Conservation (phyloP, 2,888 invertebrate species). For the Pachliopta kotzebuea region DNA sequence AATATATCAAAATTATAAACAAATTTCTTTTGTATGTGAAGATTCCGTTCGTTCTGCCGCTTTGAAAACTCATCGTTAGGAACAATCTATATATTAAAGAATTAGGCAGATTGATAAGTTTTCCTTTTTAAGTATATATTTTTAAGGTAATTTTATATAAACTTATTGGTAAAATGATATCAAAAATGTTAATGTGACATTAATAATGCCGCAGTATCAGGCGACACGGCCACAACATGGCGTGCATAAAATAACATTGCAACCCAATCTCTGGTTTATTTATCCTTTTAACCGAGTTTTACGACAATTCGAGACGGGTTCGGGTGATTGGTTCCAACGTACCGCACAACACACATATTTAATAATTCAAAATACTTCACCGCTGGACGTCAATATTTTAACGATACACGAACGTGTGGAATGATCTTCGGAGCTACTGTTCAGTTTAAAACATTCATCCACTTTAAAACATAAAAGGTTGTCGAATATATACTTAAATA, state of each 20-base stretch:
- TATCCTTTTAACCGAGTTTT: constrained; percentile 12
- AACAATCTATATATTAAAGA: not conserved
- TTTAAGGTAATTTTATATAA: not conserved
- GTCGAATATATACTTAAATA: not conserved
- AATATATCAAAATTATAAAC: too few relatives aligned
- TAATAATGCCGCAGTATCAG: not conserved
- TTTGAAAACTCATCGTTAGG: not conserved
- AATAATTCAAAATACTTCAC: constrained; percentile 15
- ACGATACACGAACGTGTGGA: not conserved
- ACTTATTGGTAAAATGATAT: not conserved
- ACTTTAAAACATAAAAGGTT: not conserved
- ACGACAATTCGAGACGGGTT: constrained; percentile 15
- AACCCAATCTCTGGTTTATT: constrained; percentile 11
- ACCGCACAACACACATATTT: constrained; percentile 9
- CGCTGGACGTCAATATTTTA: not conserved
- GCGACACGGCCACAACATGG: not conserved
- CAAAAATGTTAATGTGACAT: not conserved
- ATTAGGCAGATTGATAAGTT: not conserved
- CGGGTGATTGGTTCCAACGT: constrained; percentile 19
- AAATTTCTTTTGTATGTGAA: too few relatives aligned
- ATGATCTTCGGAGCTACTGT: not conserved
- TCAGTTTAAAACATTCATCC: not conserved
- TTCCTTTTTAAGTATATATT: not conserved
- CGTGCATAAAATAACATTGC: not conserved
- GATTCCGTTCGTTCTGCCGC: too few relatives aligned